Base-by-base conservation (phyloP, 2,797 vertebrate genomes). In the Fundulus diaphanus region DNA sequence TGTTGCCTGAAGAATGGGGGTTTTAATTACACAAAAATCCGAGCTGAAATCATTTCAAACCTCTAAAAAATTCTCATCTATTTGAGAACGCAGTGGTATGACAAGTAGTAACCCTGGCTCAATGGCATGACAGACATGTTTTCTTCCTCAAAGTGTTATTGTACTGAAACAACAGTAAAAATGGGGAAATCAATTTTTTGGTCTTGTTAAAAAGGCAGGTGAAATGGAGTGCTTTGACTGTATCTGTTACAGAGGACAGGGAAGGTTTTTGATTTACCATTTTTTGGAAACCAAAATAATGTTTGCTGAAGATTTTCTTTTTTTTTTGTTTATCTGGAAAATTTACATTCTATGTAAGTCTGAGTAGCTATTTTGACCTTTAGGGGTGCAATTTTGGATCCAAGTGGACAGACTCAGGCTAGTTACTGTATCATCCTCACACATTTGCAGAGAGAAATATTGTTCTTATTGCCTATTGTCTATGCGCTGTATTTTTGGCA, bases 21-120 rank as follows among this genome's bases (percentile, higher is more conserved):
- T 85, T 87, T 90, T 86, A 87, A 87, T 85, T 69, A 74, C 76
- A 76, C 82, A 85, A 81, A 79, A 85, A 90, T 86, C 73, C 81
- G 75, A 82, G 82, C 48, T 89, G 72, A 87, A 88, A 71, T 84
- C 54, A 61, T 83, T 87, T 82, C 82, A 74, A 83, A 85, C 15
- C 75, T 61, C 49, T 69, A 77, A 81, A 75, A 84, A 83, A 78
- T 80, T 59, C 51, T n/a, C 37, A 37, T 78, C 66, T 78, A 73
- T 84, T 76, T 87, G 68, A 88, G 84, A 88, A 79, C 63, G 57
- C 56, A 73, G 66, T 57, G 73, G 56, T 66, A 78, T 84, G 82
- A 85, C 90, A 81, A 83, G 85, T 83, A 65, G 70, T 74, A 71
- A 73, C 73, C 82, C 74, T 71, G 68, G 82, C 74, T 57, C 51